Base-by-base conservation (phyloP, 2,113 vertebrate genomes). In the Cyanistes caeruleus region DNA sequence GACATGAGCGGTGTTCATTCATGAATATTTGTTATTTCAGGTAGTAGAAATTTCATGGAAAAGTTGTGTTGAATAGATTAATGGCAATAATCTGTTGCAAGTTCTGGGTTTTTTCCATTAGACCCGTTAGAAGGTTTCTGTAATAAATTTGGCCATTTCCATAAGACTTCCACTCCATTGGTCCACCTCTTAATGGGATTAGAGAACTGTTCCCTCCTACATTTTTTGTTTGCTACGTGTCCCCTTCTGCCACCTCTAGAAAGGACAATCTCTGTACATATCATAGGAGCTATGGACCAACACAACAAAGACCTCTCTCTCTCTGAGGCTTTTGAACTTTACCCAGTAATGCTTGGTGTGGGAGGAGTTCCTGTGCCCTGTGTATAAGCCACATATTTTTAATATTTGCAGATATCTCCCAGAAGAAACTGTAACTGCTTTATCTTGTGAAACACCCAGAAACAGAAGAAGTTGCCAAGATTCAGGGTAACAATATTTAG, bases 391-490 rank as follows among this genome's bases (percentile, higher is more conserved):
- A 70, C 30, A 14, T 85, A 55, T 64, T 93, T 94, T 87, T 67
- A 69, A 30, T 84, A 37, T 48, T 62, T 85, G 53, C 63, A 86
- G 85, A 88, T 87, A 74, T 79, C 25, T 80, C 49, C 14, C 49
- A 62, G 78, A 86, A 96, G 59, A 90, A 92, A 87, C 72, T 86
- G 82, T 65, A 70, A 90, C 70, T 65, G 23, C 35, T 88, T 72
- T 87, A 77, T 86, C 55, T 89, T 55, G 35, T 58, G 55, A 94
- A 91, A 85, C 67, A 76, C n/a, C 85, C 65, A 85, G 85, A 93
- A 87, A 65, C 5, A 79, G 27, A 15, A 87, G 7, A 81, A 64
- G 25, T 76, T 80, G 46, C 79, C 82, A 92, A 33, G 53, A 81
- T 51, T 76, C 78, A 58, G 67, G 15, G 11, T 55, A 67, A 60